Base-by-base conservation (phyloP, 2,113 vertebrate genomes). In the Argyrosomus japonicus region DNA sequence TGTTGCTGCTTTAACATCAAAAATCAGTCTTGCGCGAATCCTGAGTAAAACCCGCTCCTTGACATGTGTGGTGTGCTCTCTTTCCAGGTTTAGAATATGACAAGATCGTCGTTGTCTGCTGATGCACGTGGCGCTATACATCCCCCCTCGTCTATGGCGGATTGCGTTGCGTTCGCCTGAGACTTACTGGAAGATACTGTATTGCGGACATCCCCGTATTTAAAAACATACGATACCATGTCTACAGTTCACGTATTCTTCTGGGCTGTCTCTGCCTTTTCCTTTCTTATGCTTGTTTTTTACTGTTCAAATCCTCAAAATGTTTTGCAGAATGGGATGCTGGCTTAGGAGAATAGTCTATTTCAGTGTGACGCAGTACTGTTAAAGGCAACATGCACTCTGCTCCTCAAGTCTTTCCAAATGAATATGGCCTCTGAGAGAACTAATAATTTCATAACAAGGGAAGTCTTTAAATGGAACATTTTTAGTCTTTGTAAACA, bases 1-100 rank as follows among this genome's bases (percentile, higher is more conserved):
- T 47, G 70, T 36, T 90, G 79, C 80, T 88, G 81, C 75, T 86
- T 56, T 72, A 50, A 57, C 74, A 61, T 71, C 51, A 84, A 72
- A 89, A 2, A 69, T 82, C 67, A 90, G 64, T 72, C 88, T 87
- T 90, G 92, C 93, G 91, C 90, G 91, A 48, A 29, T 56, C 83
- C 63, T 82, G 69, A 89, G 57, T 86, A 86, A 90, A 62, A 91
- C 68, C 48, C 90, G 87, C 88, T 93, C 82, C 91, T 93, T 96
- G 94, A 95, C 94, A 92, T 91, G 88, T 95, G 88, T 95, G 94
- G 87, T 96, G 93, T 96, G 95, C 89, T 96, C 94, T 96, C 93
- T 96, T 95, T 93, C 87, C 95, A 96, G 95, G 95, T 95, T 95
- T 96, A 96, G 94, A 95, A 95, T 96, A 95, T 95, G 90, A 92